Percentiles rank a stretch among this genome's conserved stretches.
phyloP scores from a whole-genome alignment of 2,797 vertebrate genomes.

The Orestias chungarensis region DNA sequence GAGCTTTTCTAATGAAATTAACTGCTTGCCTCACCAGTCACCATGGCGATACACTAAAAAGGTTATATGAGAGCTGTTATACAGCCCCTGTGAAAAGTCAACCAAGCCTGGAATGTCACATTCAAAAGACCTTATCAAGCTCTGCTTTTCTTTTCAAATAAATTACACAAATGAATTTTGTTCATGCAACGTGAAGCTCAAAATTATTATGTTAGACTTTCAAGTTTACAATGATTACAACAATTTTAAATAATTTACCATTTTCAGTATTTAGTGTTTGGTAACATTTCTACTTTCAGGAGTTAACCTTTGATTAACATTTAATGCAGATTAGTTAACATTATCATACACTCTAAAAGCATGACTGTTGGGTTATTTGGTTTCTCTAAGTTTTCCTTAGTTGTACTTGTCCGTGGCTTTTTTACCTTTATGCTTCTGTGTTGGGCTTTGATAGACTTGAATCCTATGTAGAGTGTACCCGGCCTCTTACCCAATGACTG shows the following conservation, averaged over 20 bases:
- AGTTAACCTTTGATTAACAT: background rate
- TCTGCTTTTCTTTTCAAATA: conserved; percentile 21
- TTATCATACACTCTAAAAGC: too few relatives aligned
- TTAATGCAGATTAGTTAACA: background rate
- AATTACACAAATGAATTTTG: conserved; percentile 41
- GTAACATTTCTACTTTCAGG: background rate
- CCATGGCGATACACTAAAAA: conserved; percentile 59
- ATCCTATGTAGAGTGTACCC: too few relatives aligned
- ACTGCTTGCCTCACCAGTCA: conserved; percentile 65
- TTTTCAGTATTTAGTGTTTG: background rate
- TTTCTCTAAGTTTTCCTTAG: too few relatives aligned
- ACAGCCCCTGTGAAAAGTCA: conserved; percentile 54
- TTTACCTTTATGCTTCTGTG: too few relatives aligned
- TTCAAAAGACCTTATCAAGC: conserved; percentile 27
- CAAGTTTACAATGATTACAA: background rate
- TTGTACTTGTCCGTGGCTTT: too few relatives aligned
- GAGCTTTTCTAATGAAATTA: conserved; percentile 60
- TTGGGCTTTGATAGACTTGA: too few relatives aligned
- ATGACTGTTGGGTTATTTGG: too few relatives aligned
- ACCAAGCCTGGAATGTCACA: conserved; percentile 43
- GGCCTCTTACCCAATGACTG: too few relatives aligned
- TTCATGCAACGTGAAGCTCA: conserved; percentile 14
- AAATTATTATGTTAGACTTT: background rate
- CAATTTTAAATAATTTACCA: background rate
- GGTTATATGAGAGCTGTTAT: conserved; percentile 58